These are phyloP conservation scores for Leucopsar rothschildi DNA, from an alignment of 2,113 vertebrate species.

Conservation along the genomic window DNA sequence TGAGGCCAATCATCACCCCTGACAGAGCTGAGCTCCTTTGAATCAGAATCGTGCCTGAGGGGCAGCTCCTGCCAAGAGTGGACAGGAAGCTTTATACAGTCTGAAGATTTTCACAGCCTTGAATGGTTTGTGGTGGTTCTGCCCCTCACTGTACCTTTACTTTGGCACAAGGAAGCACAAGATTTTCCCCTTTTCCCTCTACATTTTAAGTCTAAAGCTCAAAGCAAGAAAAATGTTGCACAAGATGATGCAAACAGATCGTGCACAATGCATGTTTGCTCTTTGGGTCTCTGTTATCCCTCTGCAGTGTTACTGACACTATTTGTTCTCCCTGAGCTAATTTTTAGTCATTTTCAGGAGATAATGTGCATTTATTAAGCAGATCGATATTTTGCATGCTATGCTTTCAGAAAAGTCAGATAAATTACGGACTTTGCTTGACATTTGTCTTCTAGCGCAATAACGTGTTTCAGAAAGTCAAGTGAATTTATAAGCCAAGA, in stretches of 20 bases:
- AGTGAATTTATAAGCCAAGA: slow-evolving; percentile 4
- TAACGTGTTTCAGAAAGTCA: slow-evolving; percentile 41
- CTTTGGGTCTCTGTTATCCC: neutral
- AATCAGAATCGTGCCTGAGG: neutral
- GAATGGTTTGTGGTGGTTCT: neutral
- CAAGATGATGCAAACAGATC: neutral
- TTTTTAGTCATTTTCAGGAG: slow-evolving; percentile 22
- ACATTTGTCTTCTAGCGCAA: slow-evolving; percentile 30
- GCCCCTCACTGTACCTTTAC: neutral
- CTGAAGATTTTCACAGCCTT: neutral
- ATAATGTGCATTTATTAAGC: neutral
- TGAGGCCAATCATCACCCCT: neutral
- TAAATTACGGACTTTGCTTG: slow-evolving; percentile 50
- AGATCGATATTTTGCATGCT: neutral
- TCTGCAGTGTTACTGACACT: neutral
- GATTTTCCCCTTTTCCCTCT: neutral
- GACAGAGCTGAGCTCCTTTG: neutral
- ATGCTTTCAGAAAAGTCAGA: slow-evolving; percentile 47
- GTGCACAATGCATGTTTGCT: accelerated
- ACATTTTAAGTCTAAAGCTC: neutral
- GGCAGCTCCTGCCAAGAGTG: neutral
- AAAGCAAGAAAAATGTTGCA: neutral
- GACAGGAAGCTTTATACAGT: neutral
- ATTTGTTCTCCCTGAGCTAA: neutral
- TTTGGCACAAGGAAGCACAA: neutral